Conservation (phyloP, 2,888 invertebrate genomes). For the Xanthia togata region DNA sequence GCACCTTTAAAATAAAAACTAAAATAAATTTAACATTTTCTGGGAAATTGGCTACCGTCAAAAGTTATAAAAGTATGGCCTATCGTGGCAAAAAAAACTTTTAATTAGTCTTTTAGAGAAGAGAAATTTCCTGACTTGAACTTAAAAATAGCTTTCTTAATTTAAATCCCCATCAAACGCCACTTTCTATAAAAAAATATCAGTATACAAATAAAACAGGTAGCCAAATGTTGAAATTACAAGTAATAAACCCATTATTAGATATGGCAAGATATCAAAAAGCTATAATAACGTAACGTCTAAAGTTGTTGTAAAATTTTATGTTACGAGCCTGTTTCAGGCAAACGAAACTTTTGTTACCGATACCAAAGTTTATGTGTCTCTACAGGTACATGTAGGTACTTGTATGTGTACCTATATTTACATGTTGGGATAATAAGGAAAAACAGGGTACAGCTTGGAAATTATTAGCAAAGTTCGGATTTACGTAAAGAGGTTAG, state of each 20-base stretch:
- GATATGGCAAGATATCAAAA: slow-evolving; percentile 86
- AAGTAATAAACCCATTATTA: slow-evolving; percentile 86
- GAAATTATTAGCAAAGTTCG: slow-evolving; percentile 43
- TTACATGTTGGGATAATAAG: slow-evolving; percentile 40
- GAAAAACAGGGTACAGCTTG: slow-evolving; percentile 43
- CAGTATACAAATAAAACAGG: slow-evolving; percentile 69
- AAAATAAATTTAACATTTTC: not conserved
- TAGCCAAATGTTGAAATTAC: slow-evolving; percentile 79
- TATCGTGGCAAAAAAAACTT: not conserved
- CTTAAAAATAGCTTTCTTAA: not conserved
- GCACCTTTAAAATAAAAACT: not conserved
- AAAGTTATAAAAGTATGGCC: not conserved
- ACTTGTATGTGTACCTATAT: slow-evolving; percentile 28
- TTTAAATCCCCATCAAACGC: not conserved
- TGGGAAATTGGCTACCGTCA: not conserved
- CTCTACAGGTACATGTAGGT: slow-evolving; percentile 67
- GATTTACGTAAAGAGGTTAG: slow-evolving; percentile 45
- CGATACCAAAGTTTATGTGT: slow-evolving; percentile 80
- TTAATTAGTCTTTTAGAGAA: not conserved
- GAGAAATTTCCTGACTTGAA: not conserved
- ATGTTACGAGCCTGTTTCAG: slow-evolving; percentile 85
- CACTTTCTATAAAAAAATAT: slow-evolving; percentile 42
- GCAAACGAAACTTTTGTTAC: slow-evolving; percentile 83
- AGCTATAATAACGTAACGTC: slow-evolving; percentile 84
- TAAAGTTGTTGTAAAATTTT: slow-evolving; percentile 88